Base-by-base conservation (phyloP, 2,888 invertebrate genomes). In the Amiota communis region DNA sequence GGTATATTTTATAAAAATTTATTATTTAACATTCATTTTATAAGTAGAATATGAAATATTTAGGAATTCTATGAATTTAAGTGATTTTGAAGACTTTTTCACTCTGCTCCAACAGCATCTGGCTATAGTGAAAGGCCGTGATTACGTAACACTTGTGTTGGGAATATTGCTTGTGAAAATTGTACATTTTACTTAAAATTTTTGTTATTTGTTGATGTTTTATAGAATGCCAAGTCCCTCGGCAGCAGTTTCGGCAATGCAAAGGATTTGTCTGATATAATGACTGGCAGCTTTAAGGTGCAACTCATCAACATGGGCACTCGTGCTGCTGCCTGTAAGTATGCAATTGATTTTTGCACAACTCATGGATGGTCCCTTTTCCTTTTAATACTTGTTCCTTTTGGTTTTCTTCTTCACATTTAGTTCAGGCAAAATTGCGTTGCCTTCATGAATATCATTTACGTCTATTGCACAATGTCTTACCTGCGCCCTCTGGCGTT, bases 341-440 rank as follows among this genome's bases (percentile, higher is more conserved):
- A 78, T 78, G 77, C 84, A 71, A 80, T 15, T 46, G 11, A 17
- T 70, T 70, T 63, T 65, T 49, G 20, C 49, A 20, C 13, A n/a
- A 57, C 8, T 48, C n/a, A 11, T 15, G 47, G 15, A 23, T 23
- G 1, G 23, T 23, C 1, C 3, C 23, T 23, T 23, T 3, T 23
- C 3, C 23, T 23, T 23, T 23, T 61, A 61, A 61, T 23, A 12
- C 8, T 64, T 64, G 6, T 10, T 10, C 13, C 65, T n/a, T n/a
- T n/a, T 8, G 0, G 36, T 36, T 9, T 53, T 73, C 72, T 47
- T 51, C 70, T n/a, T 47, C 8, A 23, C 48, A 70, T 77, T 59
- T 47, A 99, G 98, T 99, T 92, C 97, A 98, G 87, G 97, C 98
- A 83, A 99, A 99, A 92, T 95, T 99, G 88, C 95, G 98, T 87